phyloP scores from a whole-genome alignment of 2,888 invertebrate species.

The Oxycera nigricornis region DNA sequence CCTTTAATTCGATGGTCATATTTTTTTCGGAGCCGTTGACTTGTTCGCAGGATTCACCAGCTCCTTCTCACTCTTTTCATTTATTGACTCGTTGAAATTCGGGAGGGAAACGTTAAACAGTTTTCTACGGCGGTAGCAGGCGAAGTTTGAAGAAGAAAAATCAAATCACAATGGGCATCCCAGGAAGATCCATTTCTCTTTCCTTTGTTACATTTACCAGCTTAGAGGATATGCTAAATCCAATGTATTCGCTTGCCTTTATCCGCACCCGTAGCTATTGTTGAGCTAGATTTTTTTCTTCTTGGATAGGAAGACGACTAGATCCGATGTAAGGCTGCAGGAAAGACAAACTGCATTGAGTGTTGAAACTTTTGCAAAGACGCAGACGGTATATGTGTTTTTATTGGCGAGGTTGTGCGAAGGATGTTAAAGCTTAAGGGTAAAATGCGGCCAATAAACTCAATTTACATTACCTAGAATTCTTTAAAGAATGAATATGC shows the following conservation, averaged over 20 bases:
- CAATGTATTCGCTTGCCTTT: constrained; percentile 7
- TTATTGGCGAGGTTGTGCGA: too few species aligned
- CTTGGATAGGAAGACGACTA: too few species aligned
- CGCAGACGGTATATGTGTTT: too few species aligned
- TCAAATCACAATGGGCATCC: background rate
- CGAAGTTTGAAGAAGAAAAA: background rate
- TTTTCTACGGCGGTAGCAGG: background rate
- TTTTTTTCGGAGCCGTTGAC: background rate
- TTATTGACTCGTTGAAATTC: background rate
- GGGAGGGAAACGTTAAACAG: background rate
- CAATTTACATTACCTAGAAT: too few species aligned
- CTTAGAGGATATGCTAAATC: constrained; percentile 13
- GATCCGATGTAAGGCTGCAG: too few species aligned
- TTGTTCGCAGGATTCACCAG: background rate
- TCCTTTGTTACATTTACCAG: constrained; percentile 2
- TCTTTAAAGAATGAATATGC: too few species aligned
- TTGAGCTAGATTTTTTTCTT: too few species aligned
- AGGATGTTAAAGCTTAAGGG: too few species aligned
- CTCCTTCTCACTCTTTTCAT: background rate
- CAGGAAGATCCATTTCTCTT: background rate
- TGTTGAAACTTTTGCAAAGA: too few species aligned
- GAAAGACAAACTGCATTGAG: too few species aligned
- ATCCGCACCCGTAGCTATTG: too few species aligned
- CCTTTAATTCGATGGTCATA: constrained; percentile 13
- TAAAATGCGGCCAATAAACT: too few species aligned